Percentiles rank a stretch among this genome's conserved stretches.
Evolutionary conservation across 1,140 invertebrate genomes (phyloP).

Genomic region (Drosophila grimshawi): DNA sequence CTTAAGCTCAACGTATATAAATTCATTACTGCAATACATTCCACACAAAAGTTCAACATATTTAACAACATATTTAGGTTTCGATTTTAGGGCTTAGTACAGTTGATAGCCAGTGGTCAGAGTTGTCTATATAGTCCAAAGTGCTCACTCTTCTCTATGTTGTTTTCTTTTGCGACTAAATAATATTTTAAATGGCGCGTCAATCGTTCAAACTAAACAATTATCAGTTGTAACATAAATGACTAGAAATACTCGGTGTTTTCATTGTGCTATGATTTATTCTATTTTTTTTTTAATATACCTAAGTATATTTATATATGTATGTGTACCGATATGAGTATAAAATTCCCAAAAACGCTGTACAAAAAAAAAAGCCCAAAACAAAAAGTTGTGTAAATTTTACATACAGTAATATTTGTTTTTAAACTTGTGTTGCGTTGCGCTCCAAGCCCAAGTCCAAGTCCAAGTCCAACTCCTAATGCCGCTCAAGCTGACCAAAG

Average conservation of each 20-base stretch:
- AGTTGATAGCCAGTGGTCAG: slow-evolving; percentile 36
- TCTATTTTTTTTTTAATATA: slow-evolving; percentile 20
- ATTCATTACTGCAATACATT: slow-evolving; percentile 56
- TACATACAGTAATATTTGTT: slow-evolving; percentile 25
- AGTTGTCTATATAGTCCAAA: slow-evolving; percentile 47
- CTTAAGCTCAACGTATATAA: slow-evolving; percentile 21
- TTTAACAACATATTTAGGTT: slow-evolving; percentile 16
- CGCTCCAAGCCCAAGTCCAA: slow-evolving; percentile 25
- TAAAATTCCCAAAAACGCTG: slow-evolving; percentile 32
- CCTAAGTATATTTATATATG: slow-evolving; percentile 16
- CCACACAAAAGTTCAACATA: slow-evolving; percentile 33
- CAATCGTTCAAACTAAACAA: slow-evolving; percentile 61
- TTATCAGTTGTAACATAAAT: slow-evolving; percentile 60
- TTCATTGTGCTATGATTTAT: slow-evolving; percentile 56
- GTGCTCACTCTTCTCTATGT: slow-evolving; percentile 66
- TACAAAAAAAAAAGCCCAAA: slow-evolving; percentile 58
- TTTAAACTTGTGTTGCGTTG: slow-evolving; percentile 42
- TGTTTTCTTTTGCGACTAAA: neutral
- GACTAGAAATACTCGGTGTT: slow-evolving; percentile 54
- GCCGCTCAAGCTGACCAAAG: slow-evolving; percentile 18
- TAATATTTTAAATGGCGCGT: slow-evolving; percentile 31
- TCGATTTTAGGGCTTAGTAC: slow-evolving; percentile 56
- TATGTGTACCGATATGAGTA: slow-evolving; percentile 36
- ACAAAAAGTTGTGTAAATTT: slow-evolving; percentile 41
- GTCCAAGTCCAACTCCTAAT: slow-evolving; percentile 23